Evolutionary conservation across 2,113 vertebrate species (phyloP), one percentile per base, ranked within the genome.

Genomic region (Strigops habroptila): DNA sequence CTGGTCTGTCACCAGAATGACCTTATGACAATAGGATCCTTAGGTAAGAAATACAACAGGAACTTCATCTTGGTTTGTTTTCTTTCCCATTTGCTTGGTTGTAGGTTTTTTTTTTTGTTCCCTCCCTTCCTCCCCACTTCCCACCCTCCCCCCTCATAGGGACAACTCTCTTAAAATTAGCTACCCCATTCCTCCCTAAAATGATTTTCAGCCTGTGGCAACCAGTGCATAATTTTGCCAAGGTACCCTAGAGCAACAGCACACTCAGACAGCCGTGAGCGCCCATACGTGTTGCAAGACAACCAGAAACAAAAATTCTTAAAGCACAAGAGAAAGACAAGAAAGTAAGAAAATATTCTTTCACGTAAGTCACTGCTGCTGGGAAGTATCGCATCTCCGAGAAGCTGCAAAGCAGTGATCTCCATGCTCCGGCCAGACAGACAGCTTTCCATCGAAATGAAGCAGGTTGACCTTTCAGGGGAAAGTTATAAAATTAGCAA

Each of bases 211-310:
- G 12, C 25, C 53, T 67, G 11, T 17, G 3, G 19, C 13, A 96
- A 63, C 14, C 30, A 74, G 14, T 1, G 3, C 11, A 1, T 19
- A 3, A 12, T 28, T 49, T 43, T 74, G 88, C 69, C 41, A 41
- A 85, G 65, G 30, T 35, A 60, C 9, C 9, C 41, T 49, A 57
- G 37, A 57, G 88, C 39, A 19, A 17, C 14, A 59, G 21, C 16
- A 33, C 13, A 5, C 28, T 18, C 18, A 49, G 22, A 21, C 19
- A 78, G 12, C 57, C 9, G 1, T 16, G n/a, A 82, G n/a, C 10
- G 70, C 12, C 15, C 31, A 43, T 0, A 0, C 0, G 3, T 30
- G 22, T 4, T 35, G 5, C 55, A 59, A 28, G 37, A 41, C 37
- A 78, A 51, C 10, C 19, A 82, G 25, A 53, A 92, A 49, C 6